These are phyloP conservation scores for Cheiracanthium punctorium DNA, from an alignment of 2,888 invertebrate species.

Conservation along the genomic window DNA sequence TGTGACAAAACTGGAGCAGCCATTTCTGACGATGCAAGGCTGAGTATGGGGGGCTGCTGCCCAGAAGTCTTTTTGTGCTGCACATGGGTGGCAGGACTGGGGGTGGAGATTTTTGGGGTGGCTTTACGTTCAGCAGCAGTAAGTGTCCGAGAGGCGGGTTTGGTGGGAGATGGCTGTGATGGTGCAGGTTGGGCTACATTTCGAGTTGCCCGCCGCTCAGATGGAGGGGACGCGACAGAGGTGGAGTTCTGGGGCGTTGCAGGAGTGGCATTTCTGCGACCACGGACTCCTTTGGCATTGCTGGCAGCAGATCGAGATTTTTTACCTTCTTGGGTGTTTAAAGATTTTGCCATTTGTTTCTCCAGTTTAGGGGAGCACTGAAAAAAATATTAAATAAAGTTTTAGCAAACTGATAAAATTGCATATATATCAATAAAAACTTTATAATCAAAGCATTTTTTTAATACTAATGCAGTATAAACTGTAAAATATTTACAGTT, in stretches of 20 bases:
- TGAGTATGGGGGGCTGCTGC: constrained; percentile 26
- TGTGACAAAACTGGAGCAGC: constrained; percentile 37
- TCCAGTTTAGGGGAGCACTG: constrained; percentile 50
- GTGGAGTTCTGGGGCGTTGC: constrained; percentile 33
- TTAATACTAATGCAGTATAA: too few species aligned
- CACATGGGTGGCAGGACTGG: constrained; percentile 42
- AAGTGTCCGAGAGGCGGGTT: constrained; percentile 19
- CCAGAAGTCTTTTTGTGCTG: constrained; percentile 27
- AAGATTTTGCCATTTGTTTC: constrained; percentile 55
- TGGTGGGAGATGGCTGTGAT: not conserved
- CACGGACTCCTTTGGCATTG: constrained; percentile 45
- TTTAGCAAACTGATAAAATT: too few species aligned
- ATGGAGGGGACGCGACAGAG: constrained; percentile 31
- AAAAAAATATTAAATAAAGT: not conserved
- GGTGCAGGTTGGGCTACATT: constrained; percentile 28
- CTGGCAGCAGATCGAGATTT: constrained; percentile 47
- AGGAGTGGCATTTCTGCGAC: constrained; percentile 38
- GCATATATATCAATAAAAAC: too few species aligned
- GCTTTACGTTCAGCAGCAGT: constrained; percentile 59
- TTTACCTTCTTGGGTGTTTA: constrained; percentile 51
- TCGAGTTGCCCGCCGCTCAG: constrained; percentile 42
- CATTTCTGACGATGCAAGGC: not conserved
- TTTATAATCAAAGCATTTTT: too few species aligned
- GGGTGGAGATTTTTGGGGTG: constrained; percentile 27
- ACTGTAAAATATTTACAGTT: too few species aligned